Evolutionary conservation across 2,797 vertebrate genomes (phyloP).

Genomic region (Hephaestus fuliginosus): DNA sequence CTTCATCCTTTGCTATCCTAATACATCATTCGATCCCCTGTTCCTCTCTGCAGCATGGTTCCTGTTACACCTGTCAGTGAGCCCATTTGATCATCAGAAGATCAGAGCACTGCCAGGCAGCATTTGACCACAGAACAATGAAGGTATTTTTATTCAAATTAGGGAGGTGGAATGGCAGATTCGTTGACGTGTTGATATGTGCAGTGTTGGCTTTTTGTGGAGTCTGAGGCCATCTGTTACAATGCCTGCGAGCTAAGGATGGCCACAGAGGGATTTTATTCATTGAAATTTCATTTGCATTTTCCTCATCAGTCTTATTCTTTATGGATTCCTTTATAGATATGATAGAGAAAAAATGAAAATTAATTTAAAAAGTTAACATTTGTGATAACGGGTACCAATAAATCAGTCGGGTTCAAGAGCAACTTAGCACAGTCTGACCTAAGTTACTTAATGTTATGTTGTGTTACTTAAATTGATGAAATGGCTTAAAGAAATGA

Average conservation of each 20-base stretch:
- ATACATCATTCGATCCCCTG: slow-evolving; percentile 40
- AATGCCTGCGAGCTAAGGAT: no score
- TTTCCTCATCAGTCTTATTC: background rate
- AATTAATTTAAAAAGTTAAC: background rate
- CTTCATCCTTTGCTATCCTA: slow-evolving; percentile 24
- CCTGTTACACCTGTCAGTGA: slow-evolving; percentile 27
- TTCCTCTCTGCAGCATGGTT: slow-evolving; percentile 40
- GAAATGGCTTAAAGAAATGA: background rate
- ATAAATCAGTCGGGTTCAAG: background rate
- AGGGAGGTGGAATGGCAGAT: slow-evolving; percentile 4
- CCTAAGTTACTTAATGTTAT: background rate
- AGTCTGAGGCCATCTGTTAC: background rate
- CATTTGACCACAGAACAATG: slow-evolving; percentile 27
- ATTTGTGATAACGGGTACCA: background rate
- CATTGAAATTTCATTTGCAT: background rate
- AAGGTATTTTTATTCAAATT: slow-evolving; percentile 30
- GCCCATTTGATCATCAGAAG: slow-evolving; percentile 45
- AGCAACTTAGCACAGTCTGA: background rate
- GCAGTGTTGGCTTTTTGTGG: background rate
- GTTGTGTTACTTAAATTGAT: background rate
- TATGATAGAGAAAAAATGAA: no score
- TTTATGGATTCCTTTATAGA: background rate
- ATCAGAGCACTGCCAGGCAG: slow-evolving; percentile 20
- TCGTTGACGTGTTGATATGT: background rate
- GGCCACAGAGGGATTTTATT: background rate